Conservation (phyloP, 1,140 invertebrate genomes). For the Idris sp. region DNA sequence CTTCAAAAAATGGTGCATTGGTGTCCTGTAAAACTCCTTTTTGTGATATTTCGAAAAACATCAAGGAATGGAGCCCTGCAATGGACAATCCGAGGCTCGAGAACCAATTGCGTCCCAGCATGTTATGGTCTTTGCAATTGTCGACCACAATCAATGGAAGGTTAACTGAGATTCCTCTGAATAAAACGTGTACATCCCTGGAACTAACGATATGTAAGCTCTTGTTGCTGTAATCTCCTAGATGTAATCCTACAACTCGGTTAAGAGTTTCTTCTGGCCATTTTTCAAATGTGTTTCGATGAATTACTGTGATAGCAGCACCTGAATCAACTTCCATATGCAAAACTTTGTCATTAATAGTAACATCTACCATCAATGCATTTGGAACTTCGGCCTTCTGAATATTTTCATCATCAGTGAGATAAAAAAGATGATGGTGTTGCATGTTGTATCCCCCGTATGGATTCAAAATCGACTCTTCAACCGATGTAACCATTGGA, state of each 20-base stretch:
- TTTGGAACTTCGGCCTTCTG: background rate
- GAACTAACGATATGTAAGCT: background rate
- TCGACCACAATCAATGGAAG: conserved; percentile 5
- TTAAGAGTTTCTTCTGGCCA: conserved; percentile 2
- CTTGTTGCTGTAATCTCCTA: conserved; percentile 7
- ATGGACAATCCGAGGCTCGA: background rate
- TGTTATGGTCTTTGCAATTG: conserved; percentile 5
- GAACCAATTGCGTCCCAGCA: conserved; percentile 19
- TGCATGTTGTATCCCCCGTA: background rate
- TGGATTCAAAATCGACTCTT: background rate
- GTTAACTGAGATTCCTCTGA: background rate
- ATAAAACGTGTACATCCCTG: background rate
- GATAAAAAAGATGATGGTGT: conserved; percentile 1
- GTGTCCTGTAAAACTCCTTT: background rate
- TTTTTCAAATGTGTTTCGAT: conserved; percentile 11
- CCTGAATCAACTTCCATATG: conserved; percentile 27
- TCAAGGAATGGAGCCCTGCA: background rate
- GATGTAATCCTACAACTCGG: background rate
- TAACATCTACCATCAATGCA: conserved; percentile 1
- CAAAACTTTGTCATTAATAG: background rate
- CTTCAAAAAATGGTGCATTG: background rate
- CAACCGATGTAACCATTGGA: background rate
- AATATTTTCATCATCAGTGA: background rate
- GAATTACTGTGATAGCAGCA: conserved; percentile 24
- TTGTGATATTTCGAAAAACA: background rate